Conservation (phyloP, 1,140 invertebrate species). For the Drosophila saltans region DNA sequence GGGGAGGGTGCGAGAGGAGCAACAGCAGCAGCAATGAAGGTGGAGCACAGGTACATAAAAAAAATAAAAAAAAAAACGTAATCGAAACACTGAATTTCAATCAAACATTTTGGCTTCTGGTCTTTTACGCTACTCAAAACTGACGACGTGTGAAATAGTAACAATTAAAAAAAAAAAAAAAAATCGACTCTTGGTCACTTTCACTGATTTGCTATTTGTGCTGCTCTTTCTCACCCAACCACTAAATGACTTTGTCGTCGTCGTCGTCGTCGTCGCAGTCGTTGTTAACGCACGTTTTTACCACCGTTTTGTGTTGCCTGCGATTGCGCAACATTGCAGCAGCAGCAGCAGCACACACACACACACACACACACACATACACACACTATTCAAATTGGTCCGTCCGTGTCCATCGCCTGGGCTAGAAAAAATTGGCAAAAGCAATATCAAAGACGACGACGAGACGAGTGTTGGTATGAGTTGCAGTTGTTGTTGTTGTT, state of each 20-base stretch:
- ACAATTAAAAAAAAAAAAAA: slow-evolving; percentile 7
- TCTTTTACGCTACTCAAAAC: slow-evolving; percentile 41
- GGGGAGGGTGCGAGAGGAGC: slow-evolving; percentile 24
- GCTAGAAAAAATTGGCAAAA: slow-evolving; percentile 51
- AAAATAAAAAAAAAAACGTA: slow-evolving; percentile 50
- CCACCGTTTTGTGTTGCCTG: slow-evolving; percentile 21
- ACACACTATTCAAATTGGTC: background rate
- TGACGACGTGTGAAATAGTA: slow-evolving; percentile 65
- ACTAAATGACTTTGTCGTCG: slow-evolving; percentile 39
- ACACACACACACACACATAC: background rate
- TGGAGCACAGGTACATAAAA: slow-evolving; percentile 14
- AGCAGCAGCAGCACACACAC: background rate
- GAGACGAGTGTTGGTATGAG: background rate
- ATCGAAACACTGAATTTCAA: slow-evolving; percentile 65
- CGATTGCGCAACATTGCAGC: slow-evolving; percentile 42
- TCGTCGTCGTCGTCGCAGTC: slow-evolving; percentile 24
- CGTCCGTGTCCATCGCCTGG: slow-evolving; percentile 20
- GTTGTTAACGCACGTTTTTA: slow-evolving; percentile 45
- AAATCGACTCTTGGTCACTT: slow-evolving; percentile 52
- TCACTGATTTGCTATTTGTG: slow-evolving; percentile 54
- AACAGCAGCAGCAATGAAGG: background rate
- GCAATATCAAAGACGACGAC: slow-evolving; percentile 18
- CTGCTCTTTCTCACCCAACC: slow-evolving; percentile 57
- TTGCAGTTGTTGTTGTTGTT: too few relatives aligned
- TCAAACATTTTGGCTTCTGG: slow-evolving; percentile 65